A percentile compares a stretch with the other conserved stretches of the same genome.
phyloP scores from a whole-genome alignment of 2,888 invertebrate species.

The Rhogogaster chlorosoma region DNA sequence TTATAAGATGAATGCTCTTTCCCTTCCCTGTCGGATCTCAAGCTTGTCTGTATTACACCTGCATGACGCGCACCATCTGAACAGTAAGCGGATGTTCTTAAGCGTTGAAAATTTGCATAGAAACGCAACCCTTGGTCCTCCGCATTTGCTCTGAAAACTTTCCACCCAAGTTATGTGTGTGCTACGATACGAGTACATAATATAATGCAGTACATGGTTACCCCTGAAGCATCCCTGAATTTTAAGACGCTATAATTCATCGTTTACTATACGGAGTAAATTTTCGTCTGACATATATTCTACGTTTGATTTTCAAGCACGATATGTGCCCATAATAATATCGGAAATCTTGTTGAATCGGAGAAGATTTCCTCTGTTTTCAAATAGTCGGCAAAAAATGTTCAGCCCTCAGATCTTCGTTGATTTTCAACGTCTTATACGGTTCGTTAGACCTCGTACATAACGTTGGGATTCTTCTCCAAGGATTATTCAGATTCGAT shows the following conservation, averaged over 20 bases:
- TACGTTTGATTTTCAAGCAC: not conserved
- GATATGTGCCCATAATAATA: not conserved
- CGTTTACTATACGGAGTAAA: not conserved
- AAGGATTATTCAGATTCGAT: not conserved
- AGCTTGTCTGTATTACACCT: not conserved
- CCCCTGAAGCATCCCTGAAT: not conserved
- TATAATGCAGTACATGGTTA: slow-evolving; percentile 6
- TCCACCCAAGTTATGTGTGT: not conserved
- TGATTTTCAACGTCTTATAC: not conserved
- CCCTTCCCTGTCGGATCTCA: not conserved
- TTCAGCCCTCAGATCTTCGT: not conserved
- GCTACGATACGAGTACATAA: not conserved
- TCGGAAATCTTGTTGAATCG: not conserved
- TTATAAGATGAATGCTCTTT: not conserved
- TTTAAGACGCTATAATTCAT: not conserved
- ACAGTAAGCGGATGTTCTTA: slow-evolving; percentile 36
- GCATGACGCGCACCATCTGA: slow-evolving; percentile 1
- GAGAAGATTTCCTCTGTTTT: not conserved
- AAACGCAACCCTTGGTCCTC: slow-evolving; percentile 32
- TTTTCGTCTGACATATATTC: not conserved
- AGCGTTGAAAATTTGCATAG: slow-evolving; percentile 46
- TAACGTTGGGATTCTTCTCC: not conserved
- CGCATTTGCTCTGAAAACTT: not conserved
- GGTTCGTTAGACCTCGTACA: not conserved
- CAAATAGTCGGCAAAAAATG: not conserved